Evolutionary conservation across 1,140 invertebrate species (phyloP).

Genomic region (Bombus confusus): DNA sequence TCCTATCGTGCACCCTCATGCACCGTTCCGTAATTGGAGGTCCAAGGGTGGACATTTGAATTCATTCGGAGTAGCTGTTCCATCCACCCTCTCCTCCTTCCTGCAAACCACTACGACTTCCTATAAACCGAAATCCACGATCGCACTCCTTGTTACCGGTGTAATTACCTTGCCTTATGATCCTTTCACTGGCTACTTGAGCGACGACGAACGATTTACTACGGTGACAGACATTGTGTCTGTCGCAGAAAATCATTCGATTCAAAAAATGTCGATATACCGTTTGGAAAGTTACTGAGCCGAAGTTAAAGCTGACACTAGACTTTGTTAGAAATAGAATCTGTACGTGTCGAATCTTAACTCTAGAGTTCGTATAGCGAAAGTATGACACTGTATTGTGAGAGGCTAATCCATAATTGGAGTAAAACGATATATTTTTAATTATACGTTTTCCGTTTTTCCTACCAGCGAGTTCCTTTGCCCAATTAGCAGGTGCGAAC

Average conservation of each 20-base stretch:
- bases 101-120: not conserved
- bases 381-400: not conserved
- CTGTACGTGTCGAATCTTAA: not conserved
- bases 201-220: too few species aligned
- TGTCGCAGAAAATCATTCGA: too few species aligned
- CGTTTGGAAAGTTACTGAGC: too few species aligned
- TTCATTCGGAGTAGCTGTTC: constrained; percentile 60
- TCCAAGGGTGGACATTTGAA: constrained; percentile 73
- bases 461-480: too few species aligned
- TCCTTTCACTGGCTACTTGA: not conserved
- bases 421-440: too few species aligned
- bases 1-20: constrained; percentile 71
- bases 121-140: not conserved
- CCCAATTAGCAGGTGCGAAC: too few species aligned
- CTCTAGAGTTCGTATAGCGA: not conserved
- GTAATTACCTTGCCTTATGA: not conserved
- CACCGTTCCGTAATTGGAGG: constrained; percentile 73
- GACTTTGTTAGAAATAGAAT: not conserved
- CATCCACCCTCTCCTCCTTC: not conserved
- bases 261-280: too few species aligned
- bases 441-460: too few species aligned
- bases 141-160: not conserved
- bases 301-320: not conserved
- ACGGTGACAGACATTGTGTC: too few species aligned
- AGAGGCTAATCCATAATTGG: not conserved